Percentiles rank a stretch among this genome's conserved stretches.
These are phyloP conservation scores for Sarcophaga caerulescens DNA, from an alignment of 2,888 invertebrate species.

Conservation along the genomic window DNA sequence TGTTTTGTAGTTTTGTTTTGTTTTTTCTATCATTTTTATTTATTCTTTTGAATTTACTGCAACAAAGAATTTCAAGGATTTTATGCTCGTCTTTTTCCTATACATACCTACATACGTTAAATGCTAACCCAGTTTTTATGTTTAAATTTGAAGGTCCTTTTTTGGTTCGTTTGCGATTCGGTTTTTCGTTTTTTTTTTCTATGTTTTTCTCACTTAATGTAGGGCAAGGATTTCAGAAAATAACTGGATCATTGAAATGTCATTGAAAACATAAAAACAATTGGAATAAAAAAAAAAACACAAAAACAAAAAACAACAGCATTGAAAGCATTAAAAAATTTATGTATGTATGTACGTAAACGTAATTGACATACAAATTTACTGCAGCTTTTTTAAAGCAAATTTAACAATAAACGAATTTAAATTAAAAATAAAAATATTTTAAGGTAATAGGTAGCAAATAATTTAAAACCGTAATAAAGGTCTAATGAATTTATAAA, in stretches of 20 bases:
- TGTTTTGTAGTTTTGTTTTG: not conserved
- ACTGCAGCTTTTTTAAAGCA: too few relatives aligned
- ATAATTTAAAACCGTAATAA: too few relatives aligned
- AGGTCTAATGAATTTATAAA: too few relatives aligned
- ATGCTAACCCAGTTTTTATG: conserved; percentile 57
- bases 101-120: not conserved
- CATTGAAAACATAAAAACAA: conserved; percentile 57
- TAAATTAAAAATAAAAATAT: too few relatives aligned
- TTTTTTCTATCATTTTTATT: not conserved
- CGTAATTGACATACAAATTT: too few relatives aligned
- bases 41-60: conserved; percentile 4
- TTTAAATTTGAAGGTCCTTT: conserved; percentile 62
- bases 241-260: conserved; percentile 51
- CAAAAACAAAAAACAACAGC: not conserved
- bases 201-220: conserved; percentile 1
- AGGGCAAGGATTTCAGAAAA: conserved; percentile 60
- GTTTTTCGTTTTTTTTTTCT: not conserved
- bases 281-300: conserved; percentile 1
- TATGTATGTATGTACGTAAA: not conserved
- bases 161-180: not conserved
- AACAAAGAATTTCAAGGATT: conserved; percentile 36
- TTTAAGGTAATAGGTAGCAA: too few relatives aligned
- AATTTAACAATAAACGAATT: too few relatives aligned
- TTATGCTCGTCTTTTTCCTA: conserved; percentile 34
- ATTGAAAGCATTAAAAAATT: conserved; percentile 21